Evolutionary conservation across 2,888 invertebrate genomes (phyloP).

Genomic region (Drosophila quinaria): DNA sequence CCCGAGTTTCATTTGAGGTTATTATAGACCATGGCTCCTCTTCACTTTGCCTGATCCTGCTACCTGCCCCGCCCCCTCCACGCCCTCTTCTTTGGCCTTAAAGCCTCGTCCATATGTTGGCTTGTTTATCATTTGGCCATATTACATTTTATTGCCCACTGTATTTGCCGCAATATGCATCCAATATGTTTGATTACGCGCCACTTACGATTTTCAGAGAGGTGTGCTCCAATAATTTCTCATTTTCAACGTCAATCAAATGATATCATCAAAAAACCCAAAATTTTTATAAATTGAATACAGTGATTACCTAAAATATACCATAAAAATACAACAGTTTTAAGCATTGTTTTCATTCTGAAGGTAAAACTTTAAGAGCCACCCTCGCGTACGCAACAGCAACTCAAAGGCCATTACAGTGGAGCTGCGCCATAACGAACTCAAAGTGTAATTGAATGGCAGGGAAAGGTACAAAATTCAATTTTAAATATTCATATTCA

Average conservation of each 20-base stretch:
- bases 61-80: not conserved
- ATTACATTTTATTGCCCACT: conserved; percentile 74
- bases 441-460: not conserved
- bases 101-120: conserved; percentile 6
- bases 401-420: conserved; percentile 9
- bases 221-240: conserved; percentile 25
- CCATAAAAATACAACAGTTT: not conserved
- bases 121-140: conserved; percentile 71
- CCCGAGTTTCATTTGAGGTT: conserved; percentile 68
- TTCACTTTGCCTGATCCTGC: not conserved
- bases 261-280: too few species aligned
- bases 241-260: too few species aligned
- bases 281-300: too few species aligned
- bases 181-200: conserved; percentile 70
- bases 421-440: conserved; percentile 5
- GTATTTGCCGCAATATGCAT: conserved; percentile 62
- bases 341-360: not conserved
- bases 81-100: not conserved
- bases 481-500: not conserved
- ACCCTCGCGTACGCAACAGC: not conserved
- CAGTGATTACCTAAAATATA: not conserved
- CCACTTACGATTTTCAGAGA: conserved; percentile 36
- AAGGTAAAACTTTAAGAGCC: conserved; percentile 1
- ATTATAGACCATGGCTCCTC: conserved; percentile 42
- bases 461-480: not conserved